Evolutionary conservation across 1,140 invertebrate species (phyloP).

Genomic region (Tenebrio molitor): DNA sequence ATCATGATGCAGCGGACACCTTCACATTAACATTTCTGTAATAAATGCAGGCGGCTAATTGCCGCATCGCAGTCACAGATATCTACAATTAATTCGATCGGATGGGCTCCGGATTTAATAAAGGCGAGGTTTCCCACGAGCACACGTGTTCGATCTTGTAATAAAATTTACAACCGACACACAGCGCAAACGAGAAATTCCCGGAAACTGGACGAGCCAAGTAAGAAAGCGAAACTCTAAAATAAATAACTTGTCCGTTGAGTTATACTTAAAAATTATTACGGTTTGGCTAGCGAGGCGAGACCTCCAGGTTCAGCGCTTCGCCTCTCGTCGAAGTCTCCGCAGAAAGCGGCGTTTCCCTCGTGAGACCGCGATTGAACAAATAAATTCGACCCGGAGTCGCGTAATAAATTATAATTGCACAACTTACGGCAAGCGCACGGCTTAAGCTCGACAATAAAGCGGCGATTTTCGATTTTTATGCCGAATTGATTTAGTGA

Average conservation of each 20-base stretch:
- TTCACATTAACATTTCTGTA: conserved; percentile 17
- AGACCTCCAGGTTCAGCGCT: conserved; percentile 6
- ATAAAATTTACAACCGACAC: conserved; percentile 36
- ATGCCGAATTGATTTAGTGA: background rate
- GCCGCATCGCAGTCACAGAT: background rate
- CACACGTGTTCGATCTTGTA: conserved; percentile 37
- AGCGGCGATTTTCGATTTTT: background rate
- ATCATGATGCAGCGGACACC: background rate
- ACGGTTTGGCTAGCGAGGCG: background rate
- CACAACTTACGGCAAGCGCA: background rate
- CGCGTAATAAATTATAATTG: background rate
- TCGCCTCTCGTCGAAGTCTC: background rate
- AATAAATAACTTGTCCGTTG: conserved; percentile 21
- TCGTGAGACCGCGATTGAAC: background rate
- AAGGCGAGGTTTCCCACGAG: conserved; percentile 32
- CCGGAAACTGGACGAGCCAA: conserved; percentile 33
- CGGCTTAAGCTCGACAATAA: background rate
- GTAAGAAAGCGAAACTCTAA: conserved; percentile 17
- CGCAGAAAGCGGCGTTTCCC: background rate
- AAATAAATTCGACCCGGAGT: background rate
- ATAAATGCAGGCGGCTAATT: conserved; percentile 8
- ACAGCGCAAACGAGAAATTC: conserved; percentile 24
- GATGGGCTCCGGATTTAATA: background rate
- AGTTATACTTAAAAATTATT: conserved; percentile 24
- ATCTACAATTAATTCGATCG: conserved; percentile 17